Percentiles rank a stretch among this genome's conserved stretches.
phyloP scores from a whole-genome alignment of 1,140 invertebrate species.

The Hycleus cichorii region DNA sequence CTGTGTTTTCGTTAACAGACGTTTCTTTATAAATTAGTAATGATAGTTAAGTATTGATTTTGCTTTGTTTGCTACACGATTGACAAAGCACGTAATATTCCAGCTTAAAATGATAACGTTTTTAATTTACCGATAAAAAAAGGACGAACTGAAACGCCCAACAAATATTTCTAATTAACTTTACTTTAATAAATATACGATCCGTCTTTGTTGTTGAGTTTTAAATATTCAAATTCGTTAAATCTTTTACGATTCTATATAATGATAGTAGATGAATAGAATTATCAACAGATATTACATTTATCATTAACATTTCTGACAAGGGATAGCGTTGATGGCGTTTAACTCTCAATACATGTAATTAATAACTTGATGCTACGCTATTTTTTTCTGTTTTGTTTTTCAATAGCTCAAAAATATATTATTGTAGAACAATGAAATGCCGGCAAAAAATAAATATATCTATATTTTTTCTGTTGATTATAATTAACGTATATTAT shows the following conservation, averaged over 20 bases:
- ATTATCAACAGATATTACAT: constrained; percentile 9
- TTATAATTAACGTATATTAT: constrained; percentile 12
- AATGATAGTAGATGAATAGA: constrained; percentile 10
- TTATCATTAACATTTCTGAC: constrained; percentile 10
- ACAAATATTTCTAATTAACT: too few relatives aligned
- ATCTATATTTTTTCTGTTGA: constrained; percentile 1
- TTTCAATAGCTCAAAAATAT: constrained; percentile 6
- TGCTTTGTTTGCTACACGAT: constrained; percentile 9
- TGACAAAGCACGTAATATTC: constrained; percentile 5
- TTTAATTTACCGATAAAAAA: too few relatives aligned
- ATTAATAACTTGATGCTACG: constrained; percentile 9
- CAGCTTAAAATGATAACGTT: too few relatives aligned
- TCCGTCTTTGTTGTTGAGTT: too few relatives aligned
- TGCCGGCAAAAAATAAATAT: not conserved
- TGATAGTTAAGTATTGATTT: constrained; percentile 15
- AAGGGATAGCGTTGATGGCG: not conserved
- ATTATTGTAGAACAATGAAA: constrained; percentile 11
- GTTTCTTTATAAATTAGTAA: constrained; percentile 13
- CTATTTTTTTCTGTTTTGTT: not conserved
- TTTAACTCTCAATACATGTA: constrained; percentile 11
- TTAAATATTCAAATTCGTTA: too few relatives aligned
- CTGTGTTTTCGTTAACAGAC: constrained; percentile 9
- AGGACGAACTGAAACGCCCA: too few relatives aligned
- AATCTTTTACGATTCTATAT: not conserved
- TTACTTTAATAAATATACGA: too few relatives aligned